A percentile compares a stretch with the other conserved stretches of the same genome.
phyloP scores from a whole-genome alignment of 2,797 vertebrate species.

The Pteronotus mesoamericanus region DNA sequence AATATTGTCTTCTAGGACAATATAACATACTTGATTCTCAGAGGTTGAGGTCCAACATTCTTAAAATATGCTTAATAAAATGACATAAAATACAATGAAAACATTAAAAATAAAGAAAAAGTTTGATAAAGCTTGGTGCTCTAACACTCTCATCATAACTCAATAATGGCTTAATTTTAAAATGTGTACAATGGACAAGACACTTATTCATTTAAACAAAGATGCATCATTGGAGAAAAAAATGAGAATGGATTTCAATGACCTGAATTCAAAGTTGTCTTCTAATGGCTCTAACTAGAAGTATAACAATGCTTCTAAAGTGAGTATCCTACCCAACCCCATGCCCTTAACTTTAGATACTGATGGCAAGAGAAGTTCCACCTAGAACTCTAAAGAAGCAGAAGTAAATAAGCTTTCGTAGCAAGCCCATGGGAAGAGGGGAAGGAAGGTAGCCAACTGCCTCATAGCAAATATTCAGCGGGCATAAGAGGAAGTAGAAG shows the following conservation, averaged over 20 bases:
- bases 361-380: neutral
- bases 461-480: neutral
- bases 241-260: neutral
- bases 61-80: neutral
- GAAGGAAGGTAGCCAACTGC: neutral
- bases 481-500: neutral
- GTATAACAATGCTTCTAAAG: neutral
- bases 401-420: neutral
- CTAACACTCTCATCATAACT: neutral
- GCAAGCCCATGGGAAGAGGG: neutral
- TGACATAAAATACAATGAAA: neutral
- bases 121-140: neutral
- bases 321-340: neutral
- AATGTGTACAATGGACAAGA: neutral
- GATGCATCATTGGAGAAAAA: neutral
- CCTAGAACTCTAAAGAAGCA: neutral
- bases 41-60: neutral
- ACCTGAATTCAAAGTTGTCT: neutral
- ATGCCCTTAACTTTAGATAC: neutral
- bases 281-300: neutral
- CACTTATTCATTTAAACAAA: neutral
- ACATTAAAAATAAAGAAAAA: neutral
- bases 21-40: neutral
- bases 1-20: neutral
- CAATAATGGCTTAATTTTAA: neutral